Evolutionary conservation across 1,140 invertebrate species (phyloP).

Genomic region (Bombus superbus): DNA sequence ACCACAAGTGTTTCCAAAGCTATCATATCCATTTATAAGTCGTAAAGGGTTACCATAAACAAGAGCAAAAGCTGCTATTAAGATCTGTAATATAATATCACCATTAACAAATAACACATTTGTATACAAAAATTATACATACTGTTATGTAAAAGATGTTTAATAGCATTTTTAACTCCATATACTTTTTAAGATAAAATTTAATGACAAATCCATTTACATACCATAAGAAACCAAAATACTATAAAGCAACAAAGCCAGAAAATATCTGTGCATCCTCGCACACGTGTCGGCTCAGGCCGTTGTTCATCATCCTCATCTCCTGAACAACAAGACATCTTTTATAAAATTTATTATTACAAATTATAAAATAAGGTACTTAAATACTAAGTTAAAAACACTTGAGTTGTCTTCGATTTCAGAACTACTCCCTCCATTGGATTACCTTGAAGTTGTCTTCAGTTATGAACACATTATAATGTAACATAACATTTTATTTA

Average conservation of each 20-base stretch:
- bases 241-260: conserved; percentile 92
- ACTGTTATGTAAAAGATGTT: background rate
- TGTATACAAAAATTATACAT: background rate
- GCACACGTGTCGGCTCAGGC: conserved; percentile 77
- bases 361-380: conserved; percentile 20
- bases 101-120: background rate
- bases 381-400: conserved; percentile 16
- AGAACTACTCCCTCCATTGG: conserved; percentile 31
- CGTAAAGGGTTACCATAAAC: conserved; percentile 94
- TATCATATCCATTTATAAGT: conserved; percentile 96
- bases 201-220: background rate
- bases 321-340: conserved; percentile 77
- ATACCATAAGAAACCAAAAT: conserved; percentile 95
- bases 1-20: conserved; percentile 98
- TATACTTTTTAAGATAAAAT: conserved; percentile 29
- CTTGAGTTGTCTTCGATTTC: conserved; percentile 16
- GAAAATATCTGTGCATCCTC: conserved; percentile 93
- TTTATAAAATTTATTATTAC: conserved; percentile 28
- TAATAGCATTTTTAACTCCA: background rate
- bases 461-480: background rate
- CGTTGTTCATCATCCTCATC: conserved; percentile 76
- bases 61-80: conserved; percentile 94
- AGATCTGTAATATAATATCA: conserved; percentile 84
- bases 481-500: background rate
- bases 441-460: conserved; percentile 33